phyloP scores from a whole-genome alignment of 1,140 invertebrate species.

The Glossosoma conforme region DNA sequence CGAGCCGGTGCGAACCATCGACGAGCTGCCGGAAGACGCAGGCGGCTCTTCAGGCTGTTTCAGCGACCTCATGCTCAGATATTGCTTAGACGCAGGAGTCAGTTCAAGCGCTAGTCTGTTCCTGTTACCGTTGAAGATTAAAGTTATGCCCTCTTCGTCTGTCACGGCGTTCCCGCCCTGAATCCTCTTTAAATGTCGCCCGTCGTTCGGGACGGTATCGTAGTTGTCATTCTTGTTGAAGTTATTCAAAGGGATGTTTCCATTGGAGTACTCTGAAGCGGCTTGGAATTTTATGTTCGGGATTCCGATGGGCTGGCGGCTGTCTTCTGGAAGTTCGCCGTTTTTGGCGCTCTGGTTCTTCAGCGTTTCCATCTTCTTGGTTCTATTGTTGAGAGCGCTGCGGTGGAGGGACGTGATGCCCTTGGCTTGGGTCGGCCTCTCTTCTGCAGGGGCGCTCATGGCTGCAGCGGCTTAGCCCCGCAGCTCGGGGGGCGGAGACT shows the following conservation, averaged over 20 bases:
- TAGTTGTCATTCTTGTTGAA: conserved; percentile 16
- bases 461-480: background rate
- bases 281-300: conserved; percentile 38
- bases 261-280: conserved; percentile 8
- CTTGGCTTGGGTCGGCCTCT: conserved; percentile 6
- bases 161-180: conserved; percentile 37
- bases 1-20: conserved; percentile 35
- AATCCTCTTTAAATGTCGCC: conserved; percentile 46
- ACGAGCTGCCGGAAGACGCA: conserved; percentile 35
- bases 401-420: conserved; percentile 20
- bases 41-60: conserved; percentile 34
- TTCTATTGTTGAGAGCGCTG: conserved; percentile 38
- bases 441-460: conserved; percentile 7
- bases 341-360: conserved; percentile 38
- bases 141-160: conserved; percentile 40
- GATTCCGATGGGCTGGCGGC: conserved; percentile 42
- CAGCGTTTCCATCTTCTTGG: conserved; percentile 32
- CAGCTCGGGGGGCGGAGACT: background rate
- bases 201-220: conserved; percentile 42
- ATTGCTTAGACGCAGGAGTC: conserved; percentile 17
- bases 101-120: conserved; percentile 7
- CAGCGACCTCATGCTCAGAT: conserved; percentile 34
- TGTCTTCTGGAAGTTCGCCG: conserved; percentile 37
- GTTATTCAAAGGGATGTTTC: conserved; percentile 7
- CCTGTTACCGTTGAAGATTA: conserved; percentile 25